Evolutionary conservation across 2,888 invertebrate species (phyloP).

Genomic region (Tenthredo scrophulariae): DNA sequence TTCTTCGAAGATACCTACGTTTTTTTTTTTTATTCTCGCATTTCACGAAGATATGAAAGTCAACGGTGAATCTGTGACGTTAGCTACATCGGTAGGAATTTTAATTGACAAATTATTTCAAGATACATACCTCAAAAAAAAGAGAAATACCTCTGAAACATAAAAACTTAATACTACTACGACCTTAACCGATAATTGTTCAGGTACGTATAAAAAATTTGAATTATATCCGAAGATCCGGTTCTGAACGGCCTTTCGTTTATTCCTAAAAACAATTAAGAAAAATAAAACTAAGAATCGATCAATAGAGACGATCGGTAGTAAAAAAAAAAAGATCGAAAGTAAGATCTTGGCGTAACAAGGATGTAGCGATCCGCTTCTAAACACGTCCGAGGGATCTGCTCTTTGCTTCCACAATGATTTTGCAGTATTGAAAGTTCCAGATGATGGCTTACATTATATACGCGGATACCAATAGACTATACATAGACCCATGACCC

Average conservation of each 20-base stretch:
- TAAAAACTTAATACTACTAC: conserved; percentile 2
- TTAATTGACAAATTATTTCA: neutral
- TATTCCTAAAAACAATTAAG: conserved; percentile 7
- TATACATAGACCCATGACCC: conserved; percentile 13
- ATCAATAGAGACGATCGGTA: conserved; percentile 14
- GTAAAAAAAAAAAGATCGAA: neutral
- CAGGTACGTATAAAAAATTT: conserved; percentile 6
- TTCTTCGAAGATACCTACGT: neutral
- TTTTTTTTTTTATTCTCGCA: neutral
- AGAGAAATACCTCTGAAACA: neutral
- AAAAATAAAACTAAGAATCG: conserved; percentile 4
- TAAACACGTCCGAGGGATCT: neutral
- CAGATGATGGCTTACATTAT: conserved; percentile 26
- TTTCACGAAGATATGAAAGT: neutral
- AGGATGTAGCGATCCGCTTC: neutral
- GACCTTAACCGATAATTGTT: conserved; percentile 34
- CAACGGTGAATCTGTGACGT: neutral
- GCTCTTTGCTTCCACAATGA: conserved; percentile 19
- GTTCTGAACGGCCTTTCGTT: conserved; percentile 23
- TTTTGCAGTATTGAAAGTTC: conserved; percentile 30
- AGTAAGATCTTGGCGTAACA: neutral
- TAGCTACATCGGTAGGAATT: neutral
- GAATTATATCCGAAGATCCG: conserved; percentile 6
- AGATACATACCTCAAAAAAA: neutral
- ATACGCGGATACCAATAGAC: neutral